A percentile compares a stretch with the other conserved stretches of the same genome.
Conservation (phyloP, 1,140 invertebrate genomes). For the Vollenhovia emeryi region DNA sequence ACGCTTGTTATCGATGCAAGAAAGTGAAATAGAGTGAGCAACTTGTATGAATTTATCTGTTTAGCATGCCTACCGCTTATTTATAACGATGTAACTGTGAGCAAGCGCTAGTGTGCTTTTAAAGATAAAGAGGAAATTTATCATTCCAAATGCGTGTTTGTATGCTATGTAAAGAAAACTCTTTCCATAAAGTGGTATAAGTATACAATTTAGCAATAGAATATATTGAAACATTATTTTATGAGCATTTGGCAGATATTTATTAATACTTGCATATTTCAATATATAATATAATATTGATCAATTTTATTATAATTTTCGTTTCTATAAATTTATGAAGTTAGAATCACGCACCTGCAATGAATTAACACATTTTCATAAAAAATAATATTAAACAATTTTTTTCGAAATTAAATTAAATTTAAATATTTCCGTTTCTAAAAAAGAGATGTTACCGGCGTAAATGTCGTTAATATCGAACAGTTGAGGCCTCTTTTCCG, state of each 20-base stretch:
- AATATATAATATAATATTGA: not conserved
- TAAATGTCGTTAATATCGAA: no score
- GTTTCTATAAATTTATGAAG: not conserved
- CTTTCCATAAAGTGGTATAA: not conserved
- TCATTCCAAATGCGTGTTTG: not conserved
- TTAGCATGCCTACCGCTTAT: not conserved
- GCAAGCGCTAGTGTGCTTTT: not conserved
- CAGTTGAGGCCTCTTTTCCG: no score
- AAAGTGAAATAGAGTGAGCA: constrained; percentile 5
- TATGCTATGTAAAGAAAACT: constrained; percentile 13
- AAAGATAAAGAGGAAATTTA: constrained; percentile 44
- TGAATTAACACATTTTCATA: not conserved
- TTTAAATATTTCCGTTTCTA: not conserved
- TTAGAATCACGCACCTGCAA: not conserved
- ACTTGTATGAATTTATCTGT: constrained; percentile 19
- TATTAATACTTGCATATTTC: not conserved
- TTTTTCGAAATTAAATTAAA: not conserved
- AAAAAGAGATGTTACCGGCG: no score
- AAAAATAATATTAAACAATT: not conserved
- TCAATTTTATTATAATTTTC: not conserved
- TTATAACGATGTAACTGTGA: constrained; percentile 28
- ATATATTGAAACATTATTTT: not conserved
- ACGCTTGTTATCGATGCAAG: constrained; percentile 6
- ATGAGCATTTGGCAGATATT: not conserved
- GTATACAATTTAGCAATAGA: not conserved